phyloP scores from a whole-genome alignment of 2,797 vertebrate genomes.

The Spea hammondii region DNA sequence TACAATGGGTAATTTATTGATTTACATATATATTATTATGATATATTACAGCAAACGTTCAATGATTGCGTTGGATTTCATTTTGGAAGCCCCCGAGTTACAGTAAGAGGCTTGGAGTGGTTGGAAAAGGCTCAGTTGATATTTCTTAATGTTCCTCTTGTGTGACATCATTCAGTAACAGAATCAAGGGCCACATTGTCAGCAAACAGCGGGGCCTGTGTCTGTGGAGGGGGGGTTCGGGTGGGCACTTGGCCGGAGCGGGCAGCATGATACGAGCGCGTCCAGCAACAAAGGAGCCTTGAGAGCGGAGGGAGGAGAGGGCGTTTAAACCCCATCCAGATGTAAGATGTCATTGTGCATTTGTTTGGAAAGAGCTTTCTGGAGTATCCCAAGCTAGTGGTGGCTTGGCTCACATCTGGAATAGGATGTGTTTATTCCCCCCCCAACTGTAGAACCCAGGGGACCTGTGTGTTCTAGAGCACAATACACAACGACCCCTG shows the following conservation, averaged over 20 bases:
- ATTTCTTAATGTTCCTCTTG: no score
- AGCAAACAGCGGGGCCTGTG: constrained; percentile 18
- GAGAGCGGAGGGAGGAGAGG: neutral
- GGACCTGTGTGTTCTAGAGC: neutral
- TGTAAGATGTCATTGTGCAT: constrained; percentile 51
- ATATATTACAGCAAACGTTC: no score
- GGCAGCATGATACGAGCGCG: constrained; percentile 13
- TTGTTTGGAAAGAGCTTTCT: no score
- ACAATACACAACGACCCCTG: neutral
- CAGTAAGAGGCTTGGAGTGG: no score
- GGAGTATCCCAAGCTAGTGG: no score
- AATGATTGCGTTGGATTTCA: no score
- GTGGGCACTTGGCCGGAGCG: neutral
- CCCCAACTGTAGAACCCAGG: neutral
- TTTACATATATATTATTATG: no score
- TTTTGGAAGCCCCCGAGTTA: no score
- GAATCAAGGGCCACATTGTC: constrained; percentile 20
- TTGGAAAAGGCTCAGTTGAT: no score
- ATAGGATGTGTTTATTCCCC: neutral
- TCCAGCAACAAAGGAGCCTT: neutral
- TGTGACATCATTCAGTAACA: no score
- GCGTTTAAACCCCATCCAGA: constrained; percentile 50
- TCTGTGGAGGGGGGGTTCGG: constrained; percentile 1
- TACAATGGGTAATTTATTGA: no score
- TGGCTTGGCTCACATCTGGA: no score